Evolutionary conservation across 2,888 invertebrate genomes (phyloP), one percentile per base, ranked within the genome.

Genomic region (Drosophila monieri): DNA sequence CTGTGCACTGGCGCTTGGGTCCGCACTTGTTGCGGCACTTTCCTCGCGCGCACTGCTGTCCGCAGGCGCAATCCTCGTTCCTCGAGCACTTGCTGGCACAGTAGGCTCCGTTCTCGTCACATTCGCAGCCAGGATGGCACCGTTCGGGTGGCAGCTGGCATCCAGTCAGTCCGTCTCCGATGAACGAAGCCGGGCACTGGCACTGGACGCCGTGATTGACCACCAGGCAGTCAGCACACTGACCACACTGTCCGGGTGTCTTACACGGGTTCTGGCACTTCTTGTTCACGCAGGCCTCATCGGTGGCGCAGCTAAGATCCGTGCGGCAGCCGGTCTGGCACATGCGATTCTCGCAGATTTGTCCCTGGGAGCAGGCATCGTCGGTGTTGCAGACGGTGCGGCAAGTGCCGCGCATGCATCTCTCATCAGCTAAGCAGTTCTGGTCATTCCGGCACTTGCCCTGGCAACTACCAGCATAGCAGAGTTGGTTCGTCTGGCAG

Each of bases 281-380:
- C 81, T 96, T 96, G 87, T 95, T 95, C 44, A 97, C 92, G 89
- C 98, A 98, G 12, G 97, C 95, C 90, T 96, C 94, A 66, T 95
- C 93, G 68, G 92, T 93, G 8, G 94, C 93, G 89, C 98, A 98
- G 12, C 95, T 94, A 46, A 94, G 94, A 89, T 97, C 97, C 87
- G 95, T 96, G 66, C 97, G 94, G 89, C 98, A 98, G 47, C 98
- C 98, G 83, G 95, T 94, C 88, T 96, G 94, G 89, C 97, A 97
- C 73, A 97, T 93, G 80, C 97, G 94, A 84, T 96, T 96, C 90
- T 96, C 96, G 88, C 98, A 98, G 80, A 98, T 97, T 91, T 97
- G 96, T 76, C 96, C 95, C 12, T 94, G 93, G 18, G 94, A 94
- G 88, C 97, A 98, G 66, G 95, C 94, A 12, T 94, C 93, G 89